A percentile compares a stretch with the other conserved stretches of the same genome.
Evolutionary conservation across 2,797 vertebrate genomes (phyloP).

Genomic region (Propithecus perrieri): DNA sequence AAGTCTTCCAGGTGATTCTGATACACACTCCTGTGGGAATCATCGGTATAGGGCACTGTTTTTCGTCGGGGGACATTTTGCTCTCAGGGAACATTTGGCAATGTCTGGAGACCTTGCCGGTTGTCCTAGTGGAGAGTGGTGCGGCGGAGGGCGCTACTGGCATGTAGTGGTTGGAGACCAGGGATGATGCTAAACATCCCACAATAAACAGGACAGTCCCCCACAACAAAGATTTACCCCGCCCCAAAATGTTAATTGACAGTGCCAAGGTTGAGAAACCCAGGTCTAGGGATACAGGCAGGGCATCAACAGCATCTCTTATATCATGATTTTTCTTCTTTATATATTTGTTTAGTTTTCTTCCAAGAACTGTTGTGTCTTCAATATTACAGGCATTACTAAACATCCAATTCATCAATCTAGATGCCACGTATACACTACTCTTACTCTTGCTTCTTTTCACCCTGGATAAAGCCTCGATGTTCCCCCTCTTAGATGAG

Average conservation of each 20-base stretch:
- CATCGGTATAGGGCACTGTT: not conserved
- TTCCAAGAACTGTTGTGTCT: not conserved
- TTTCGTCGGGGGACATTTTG: not conserved
- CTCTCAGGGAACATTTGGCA: not conserved
- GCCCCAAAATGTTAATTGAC: not conserved
- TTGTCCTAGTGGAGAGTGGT: not conserved
- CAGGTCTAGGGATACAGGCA: not conserved
- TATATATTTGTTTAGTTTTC: not conserved
- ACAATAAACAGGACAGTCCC: accelerated
- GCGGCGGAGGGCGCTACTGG: accelerated
- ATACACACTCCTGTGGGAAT: not conserved
- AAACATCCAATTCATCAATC: not conserved
- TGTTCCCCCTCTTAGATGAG: not conserved
- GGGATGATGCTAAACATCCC: not conserved
- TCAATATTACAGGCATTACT: not conserved
- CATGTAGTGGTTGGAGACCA: not conserved
- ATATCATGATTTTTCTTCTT: not conserved
- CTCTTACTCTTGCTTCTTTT: not conserved
- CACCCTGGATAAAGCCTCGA: not conserved
- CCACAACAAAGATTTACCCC: not conserved
- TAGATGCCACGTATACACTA: not conserved
- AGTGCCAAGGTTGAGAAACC: not conserved
- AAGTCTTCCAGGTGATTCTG: not conserved
- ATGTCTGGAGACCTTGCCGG: not conserved
- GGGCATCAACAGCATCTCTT: not conserved